Conservation (phyloP, 2,888 invertebrate species). For the Bursaphelenchus okinawaensis region DNA sequence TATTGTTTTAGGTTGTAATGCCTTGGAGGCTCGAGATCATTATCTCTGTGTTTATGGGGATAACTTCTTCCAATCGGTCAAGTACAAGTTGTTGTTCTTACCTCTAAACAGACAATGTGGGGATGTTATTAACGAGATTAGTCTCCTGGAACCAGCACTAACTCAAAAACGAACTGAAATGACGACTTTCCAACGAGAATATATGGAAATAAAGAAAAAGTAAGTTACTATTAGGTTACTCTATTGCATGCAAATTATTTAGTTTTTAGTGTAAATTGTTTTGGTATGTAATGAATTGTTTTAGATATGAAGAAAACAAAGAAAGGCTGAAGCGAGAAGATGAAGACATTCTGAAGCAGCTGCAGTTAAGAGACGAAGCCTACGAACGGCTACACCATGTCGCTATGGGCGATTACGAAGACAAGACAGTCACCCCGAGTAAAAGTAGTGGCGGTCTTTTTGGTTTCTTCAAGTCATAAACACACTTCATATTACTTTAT, state of each 20-base stretch:
- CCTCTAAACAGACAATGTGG: constrained; percentile 34
- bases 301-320: constrained; percentile 45
- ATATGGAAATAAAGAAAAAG: constrained; percentile 49
- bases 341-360: constrained; percentile 35
- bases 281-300: neutral
- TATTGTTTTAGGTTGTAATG: constrained; percentile 25
- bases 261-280: too few species aligned
- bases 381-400: constrained; percentile 39
- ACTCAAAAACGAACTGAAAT: constrained; percentile 51
- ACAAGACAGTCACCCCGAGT: constrained; percentile 6
- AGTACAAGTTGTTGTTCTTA: constrained; percentile 47
- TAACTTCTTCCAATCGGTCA: constrained; percentile 56
- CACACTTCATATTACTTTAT: neutral
- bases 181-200: constrained; percentile 54
- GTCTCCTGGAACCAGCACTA: constrained; percentile 32
- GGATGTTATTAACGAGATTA: constrained; percentile 31
- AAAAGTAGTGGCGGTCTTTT: constrained; percentile 9
- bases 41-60: constrained; percentile 57
- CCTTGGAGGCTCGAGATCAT: constrained; percentile 50
- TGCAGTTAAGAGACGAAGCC: constrained; percentile 42
- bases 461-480: constrained; percentile 4
- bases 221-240: constrained; percentile 16
- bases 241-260: neutral
- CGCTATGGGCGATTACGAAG: constrained; percentile 10
- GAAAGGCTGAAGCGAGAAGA: constrained; percentile 48